Evolutionary conservation across 2,113 vertebrate species (phyloP), one percentile per base, ranked within the genome.

Genomic region (Siniperca chuatsi): DNA sequence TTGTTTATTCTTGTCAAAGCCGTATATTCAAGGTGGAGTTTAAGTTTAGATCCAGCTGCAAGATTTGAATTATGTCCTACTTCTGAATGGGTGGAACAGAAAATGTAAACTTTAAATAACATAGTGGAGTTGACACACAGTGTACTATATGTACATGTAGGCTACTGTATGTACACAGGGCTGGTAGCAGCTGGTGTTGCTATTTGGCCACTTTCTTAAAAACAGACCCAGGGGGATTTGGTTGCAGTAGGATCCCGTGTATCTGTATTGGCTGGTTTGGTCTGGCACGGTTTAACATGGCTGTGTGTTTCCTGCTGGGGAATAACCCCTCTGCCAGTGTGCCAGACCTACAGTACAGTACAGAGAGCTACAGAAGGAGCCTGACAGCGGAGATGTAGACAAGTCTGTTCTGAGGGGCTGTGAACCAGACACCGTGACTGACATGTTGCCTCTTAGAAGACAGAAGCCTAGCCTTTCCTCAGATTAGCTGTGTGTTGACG

Each of bases 361-460:
- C 85, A 85, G 46, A 85, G 74, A 18, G 62, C 40, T 46, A 58
- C 75, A 78, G 70, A 46, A 35, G 21, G 79, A 40, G 60, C 71
- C 80, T 54, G 86, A 86, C 58, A 61, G 68, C 12, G 25, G 62
- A 70, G 85, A 85, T 69, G 83, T 68, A 57, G 82, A 84, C 85
- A 58, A 62, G 66, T 79, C 69, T 48, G 80, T 61, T 69, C 48
- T 61, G 65, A 76, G 75, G 29, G 23, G 81, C 77, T 79, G 89
- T 23, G 57, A 86, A 86, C 83, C 87, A 89, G 92, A 92, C 91
- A 91, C 89, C 52, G 67, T 88, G 94, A 90, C 92, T 81, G 73
- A 87, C 83, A 57, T 68, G 87, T 68, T 67, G 84, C 87, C 90
- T 89, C 79, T 66, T n/a, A 73, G 78, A 81, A 83, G 80, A 65